Evolutionary conservation across 2,888 invertebrate genomes (phyloP).

Genomic region (Pycnomerus fuliginosus): DNA sequence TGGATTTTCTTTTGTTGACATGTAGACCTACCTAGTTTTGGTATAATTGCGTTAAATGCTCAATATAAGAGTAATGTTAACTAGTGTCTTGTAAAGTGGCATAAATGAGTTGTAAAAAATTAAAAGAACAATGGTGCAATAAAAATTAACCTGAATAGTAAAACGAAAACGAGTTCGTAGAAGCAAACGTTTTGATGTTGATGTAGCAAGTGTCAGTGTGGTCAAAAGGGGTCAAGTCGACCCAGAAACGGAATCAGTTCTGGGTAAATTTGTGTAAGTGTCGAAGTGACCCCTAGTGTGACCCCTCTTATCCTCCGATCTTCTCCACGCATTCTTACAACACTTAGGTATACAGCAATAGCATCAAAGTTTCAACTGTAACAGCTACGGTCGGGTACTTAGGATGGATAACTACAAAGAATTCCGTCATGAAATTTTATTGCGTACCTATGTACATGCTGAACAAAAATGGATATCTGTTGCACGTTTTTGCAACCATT

Average conservation of each 20-base stretch:
- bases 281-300: constrained; percentile 22
- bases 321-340: too few relatives aligned
- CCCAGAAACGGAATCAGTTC: not conserved
- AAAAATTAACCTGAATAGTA: constrained; percentile 5
- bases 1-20: too few relatives aligned
- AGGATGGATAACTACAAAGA: constrained; percentile 33
- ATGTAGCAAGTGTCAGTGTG: constrained; percentile 1
- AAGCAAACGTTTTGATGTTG: not conserved
- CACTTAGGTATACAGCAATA: too few relatives aligned
- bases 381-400: too few relatives aligned
- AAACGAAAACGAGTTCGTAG: not conserved
- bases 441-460: constrained; percentile 27
- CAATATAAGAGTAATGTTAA: not conserved
- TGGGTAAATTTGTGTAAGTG: constrained; percentile 16
- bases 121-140: constrained; percentile 1
- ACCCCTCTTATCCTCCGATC: constrained; percentile 26
- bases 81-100: not conserved
- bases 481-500: constrained; percentile 32
- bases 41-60: constrained; percentile 3
- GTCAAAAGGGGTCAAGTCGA: not conserved
- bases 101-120: not conserved
- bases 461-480: constrained; percentile 35
- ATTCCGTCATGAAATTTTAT: constrained; percentile 39
- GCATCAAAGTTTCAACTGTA: too few relatives aligned
- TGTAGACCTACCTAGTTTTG: too few relatives aligned